Evolutionary conservation across 2,888 invertebrate species (phyloP), one percentile per base, ranked within the genome.

Genomic region (Drosophila meridiana): DNA sequence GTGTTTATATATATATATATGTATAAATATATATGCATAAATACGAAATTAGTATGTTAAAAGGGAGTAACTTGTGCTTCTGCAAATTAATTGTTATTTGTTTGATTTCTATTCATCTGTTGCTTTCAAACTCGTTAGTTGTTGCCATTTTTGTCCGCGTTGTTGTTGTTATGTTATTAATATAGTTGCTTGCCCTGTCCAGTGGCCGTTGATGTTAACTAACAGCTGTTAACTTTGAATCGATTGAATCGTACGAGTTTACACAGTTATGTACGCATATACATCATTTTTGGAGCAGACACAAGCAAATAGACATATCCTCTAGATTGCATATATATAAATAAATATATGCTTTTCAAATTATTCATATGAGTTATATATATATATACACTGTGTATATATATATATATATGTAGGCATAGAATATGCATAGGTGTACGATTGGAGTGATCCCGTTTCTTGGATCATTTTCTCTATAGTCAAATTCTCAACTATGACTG

Each of bases 71-170:
- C 38, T 76, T 76, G 76, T 76, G 80, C 80, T 64, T 58, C 32
- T 64, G 69, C 76, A 68, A 67, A 65, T 55, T 56, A 32, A 47
- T 52, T 70, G 13, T 42, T 45, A 13, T 40, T 48, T 9, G 36
- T 40, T 34, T 28, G 13, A 42, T 30, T 68, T 42, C 26, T 34
- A 30, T 32, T 50, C 32, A 30, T 50, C 5, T 20, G 2, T 62
- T 47, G 13, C 52, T 63, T 28, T 55, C 42, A 56, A 73, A 61
- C 57, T 74, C 43, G 58, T 80, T 26, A 80, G 62, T 80, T 70
- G 63, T 80, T 70, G 77, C 67, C 78, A 68, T 77, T 78, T 77
- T 53, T 67, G 62, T 76, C 48, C 61, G 43, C 62, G 52, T 66
- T 71, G 66, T 71, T 77, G 34, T 57, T 73, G 30, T 63, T 69